Evolutionary conservation across 2,888 invertebrate genomes (phyloP).

Genomic region (Hemithea aestivaria): DNA sequence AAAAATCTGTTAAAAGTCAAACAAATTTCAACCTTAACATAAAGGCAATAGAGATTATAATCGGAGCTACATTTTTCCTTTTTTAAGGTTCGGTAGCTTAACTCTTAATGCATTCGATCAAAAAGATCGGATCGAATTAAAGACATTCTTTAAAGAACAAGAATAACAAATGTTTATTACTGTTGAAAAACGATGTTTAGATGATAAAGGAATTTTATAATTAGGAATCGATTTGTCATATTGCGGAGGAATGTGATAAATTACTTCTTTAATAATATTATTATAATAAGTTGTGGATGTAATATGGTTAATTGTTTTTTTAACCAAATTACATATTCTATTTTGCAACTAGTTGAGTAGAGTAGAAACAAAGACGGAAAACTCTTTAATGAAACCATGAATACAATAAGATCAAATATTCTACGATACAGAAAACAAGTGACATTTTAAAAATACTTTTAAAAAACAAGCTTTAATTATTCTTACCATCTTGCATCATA

Average conservation of each 20-base stretch:
- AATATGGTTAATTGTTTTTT: no score
- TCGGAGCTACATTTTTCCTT: conserved; percentile 10
- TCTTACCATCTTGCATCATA: no score
- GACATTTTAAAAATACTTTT: no score
- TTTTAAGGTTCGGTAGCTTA: conserved; percentile 54
- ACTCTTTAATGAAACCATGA: no score
- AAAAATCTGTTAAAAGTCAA: neutral
- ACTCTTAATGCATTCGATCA: conserved; percentile 55
- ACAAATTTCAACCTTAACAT: neutral
- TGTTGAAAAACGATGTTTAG: conserved; percentile 13
- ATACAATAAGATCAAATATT: no score
- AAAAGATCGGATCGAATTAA: conserved; percentile 62
- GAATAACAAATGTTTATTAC: conserved; percentile 34
- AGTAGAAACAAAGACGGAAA: no score
- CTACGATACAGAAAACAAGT: no score
- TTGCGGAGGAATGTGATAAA: neutral
- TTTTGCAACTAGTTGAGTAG: no score
- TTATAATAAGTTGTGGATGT: no score
- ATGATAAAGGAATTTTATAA: conserved; percentile 8
- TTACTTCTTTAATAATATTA: no score
- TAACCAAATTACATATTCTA: no score
- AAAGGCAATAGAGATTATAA: conserved; percentile 9
- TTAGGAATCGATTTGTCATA: conserved; percentile 10
- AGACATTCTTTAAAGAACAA: conserved; percentile 57
- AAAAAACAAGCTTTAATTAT: no score